Evolutionary conservation across 2,888 invertebrate genomes (phyloP), one percentile per base, ranked within the genome.

Genomic region (Latrodectus elegans): DNA sequence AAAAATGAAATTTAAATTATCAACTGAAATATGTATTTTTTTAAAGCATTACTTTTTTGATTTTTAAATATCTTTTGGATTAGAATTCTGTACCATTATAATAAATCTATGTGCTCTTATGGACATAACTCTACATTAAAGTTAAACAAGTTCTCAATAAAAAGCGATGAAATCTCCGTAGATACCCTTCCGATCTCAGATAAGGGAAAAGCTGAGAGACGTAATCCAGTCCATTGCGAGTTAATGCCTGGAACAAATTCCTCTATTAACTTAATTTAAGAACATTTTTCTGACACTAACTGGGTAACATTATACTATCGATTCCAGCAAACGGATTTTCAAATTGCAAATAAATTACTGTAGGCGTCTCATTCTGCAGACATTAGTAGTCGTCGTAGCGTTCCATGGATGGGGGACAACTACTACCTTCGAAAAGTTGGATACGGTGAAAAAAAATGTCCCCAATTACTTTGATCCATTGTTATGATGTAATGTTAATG

Each of bases 241-340:
- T 73, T 73, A 81, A 81, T 81, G 81, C 65, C 65, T 67, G 14
- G 81, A 81, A 81, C 81, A 65, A 81, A 73, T 81, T 65, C 67
- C 26, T 71, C 81, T 81, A 76, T 76, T 76, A 76, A 76, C 77
- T 72, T 76, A 77, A 84, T 84, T 84, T 70, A 72, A 77, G 64
- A 71, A 76, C 72, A 67, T 67, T 67, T 72, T 64, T 52, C 17
- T 71, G 77, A 78, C 74, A 77, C 70, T 72, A 72, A 65, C 51
- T 67, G 68, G n/a, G 71, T 68, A 67, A 60, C 67, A 75, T 82
- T 68, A 75, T n/a, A n/a, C 73, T 68, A 79, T 70, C 38, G 70
- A 71, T 79, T 79, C 52, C 52, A n/a, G 53, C 8, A 67, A 78
- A 65, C 52, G 72, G 77, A 71, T 60, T 68, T 72, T 72, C 60